These are phyloP conservation scores for Sebastes cheni DNA, from an alignment of 2,797 vertebrate species.

Conservation along the genomic window DNA sequence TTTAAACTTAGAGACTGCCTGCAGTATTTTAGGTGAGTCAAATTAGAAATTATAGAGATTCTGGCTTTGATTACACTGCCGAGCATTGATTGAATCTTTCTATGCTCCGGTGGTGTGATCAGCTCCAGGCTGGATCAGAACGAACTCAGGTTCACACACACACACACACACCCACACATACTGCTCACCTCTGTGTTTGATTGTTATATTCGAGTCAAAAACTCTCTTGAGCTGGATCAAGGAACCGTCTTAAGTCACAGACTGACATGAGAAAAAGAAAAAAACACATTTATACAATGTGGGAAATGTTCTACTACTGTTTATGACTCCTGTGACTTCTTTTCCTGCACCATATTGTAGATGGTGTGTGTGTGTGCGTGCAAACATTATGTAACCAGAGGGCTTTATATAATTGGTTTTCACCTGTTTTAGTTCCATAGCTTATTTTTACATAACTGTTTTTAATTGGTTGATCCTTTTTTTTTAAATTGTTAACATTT, in stretches of 20 bases:
- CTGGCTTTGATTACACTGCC: conserved; percentile 37
- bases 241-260: not conserved
- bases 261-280: not conserved
- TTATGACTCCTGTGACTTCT: not conserved
- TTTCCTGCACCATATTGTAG: not conserved
- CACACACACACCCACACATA: not conserved
- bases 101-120: conserved; percentile 2
- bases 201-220: conserved; percentile 20
- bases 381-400: not conserved
- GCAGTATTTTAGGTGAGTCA: conserved; percentile 47
- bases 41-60: conserved; percentile 52
- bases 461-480: not conserved
- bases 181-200: not conserved
- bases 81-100: conserved; percentile 48
- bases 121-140: not conserved
- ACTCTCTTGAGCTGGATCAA: not conserved
- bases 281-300: not conserved
- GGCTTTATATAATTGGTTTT: conserved; percentile 1
- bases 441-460: conserved; percentile 1
- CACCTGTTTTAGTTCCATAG: not conserved
- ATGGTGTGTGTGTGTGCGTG: not conserved
- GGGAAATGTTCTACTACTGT: not conserved
- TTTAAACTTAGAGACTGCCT: conserved; percentile 32
- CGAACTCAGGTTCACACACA: not conserved
- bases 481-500: not conserved